Percentiles rank a stretch among this genome's conserved stretches.
These are phyloP conservation scores for Caenorhabditis drosophilae DNA, from an alignment of 2,888 invertebrate species.

Conservation along the genomic window DNA sequence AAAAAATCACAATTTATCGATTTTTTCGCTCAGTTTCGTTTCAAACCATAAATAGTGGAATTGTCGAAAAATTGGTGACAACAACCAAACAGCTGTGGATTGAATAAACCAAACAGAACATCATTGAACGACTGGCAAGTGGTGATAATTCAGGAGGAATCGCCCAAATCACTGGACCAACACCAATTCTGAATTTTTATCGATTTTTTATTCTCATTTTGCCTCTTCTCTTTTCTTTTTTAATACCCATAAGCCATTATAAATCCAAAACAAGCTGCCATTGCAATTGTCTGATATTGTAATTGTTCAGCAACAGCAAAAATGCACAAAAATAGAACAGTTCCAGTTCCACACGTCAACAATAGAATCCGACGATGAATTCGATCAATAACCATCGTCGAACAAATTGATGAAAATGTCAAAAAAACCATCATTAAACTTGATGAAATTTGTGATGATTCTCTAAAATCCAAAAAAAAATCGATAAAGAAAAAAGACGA, in stretches of 20 bases:
- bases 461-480: no score
- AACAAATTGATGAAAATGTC: slow-evolving; percentile 49
- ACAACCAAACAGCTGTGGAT: slow-evolving; percentile 58
- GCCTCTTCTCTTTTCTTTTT: background rate
- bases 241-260: slow-evolving; percentile 55
- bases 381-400: slow-evolving; percentile 52
- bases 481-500: background rate
- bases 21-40: slow-evolving; percentile 6
- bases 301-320: slow-evolving; percentile 42
- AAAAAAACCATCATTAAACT: slow-evolving; percentile 59
- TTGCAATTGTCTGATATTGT: slow-evolving; percentile 36
- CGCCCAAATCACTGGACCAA: slow-evolving; percentile 62
- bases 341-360: slow-evolving; percentile 30
- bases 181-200: slow-evolving; percentile 50
- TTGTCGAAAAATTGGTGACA: slow-evolving; percentile 54
- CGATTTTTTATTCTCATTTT: background rate
- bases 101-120: slow-evolving; percentile 60
- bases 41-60: slow-evolving; percentile 54
- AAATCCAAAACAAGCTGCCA: slow-evolving; percentile 52
- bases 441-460: slow-evolving; percentile 55
- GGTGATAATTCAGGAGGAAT: slow-evolving; percentile 62
- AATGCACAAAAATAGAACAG: slow-evolving; percentile 34
- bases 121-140: slow-evolving; percentile 49
- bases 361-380: slow-evolving; percentile 46
- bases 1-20: background rate